These are phyloP conservation scores for Stenolophus ochropezus DNA, from an alignment of 2,888 invertebrate species.

Conservation along the genomic window DNA sequence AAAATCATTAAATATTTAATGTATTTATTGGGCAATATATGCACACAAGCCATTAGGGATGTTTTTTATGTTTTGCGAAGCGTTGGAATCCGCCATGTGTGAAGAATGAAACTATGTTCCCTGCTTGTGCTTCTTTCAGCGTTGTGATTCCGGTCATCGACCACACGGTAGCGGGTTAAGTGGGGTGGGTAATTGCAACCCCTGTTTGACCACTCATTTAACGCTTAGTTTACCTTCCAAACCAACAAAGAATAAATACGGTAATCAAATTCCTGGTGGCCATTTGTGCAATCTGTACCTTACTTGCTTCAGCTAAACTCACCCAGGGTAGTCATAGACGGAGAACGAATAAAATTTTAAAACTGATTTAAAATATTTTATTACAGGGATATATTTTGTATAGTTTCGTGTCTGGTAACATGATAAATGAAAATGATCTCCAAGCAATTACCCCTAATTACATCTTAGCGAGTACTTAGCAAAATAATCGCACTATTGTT, in stretches of 20 bases:
- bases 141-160: conserved; percentile 22
- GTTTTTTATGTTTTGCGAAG: not conserved
- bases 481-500: not conserved
- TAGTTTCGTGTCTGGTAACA: not conserved
- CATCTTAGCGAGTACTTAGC: not conserved
- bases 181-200: conserved; percentile 24
- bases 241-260: conserved; percentile 49
- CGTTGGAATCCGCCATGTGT: not conserved
- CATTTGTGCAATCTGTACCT: conserved; percentile 50
- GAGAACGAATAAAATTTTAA: too few relatives aligned
- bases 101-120: not conserved
- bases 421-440: not conserved
- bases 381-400: not conserved
- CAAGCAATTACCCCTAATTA: not conserved
- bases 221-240: conserved; percentile 54
- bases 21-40: too few relatives aligned
- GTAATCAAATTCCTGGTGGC: conserved; percentile 49
- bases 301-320: conserved; percentile 21
- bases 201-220: conserved; percentile 53
- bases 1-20: too few relatives aligned
- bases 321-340: not conserved
- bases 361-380: too few relatives aligned
- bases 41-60: too few relatives aligned
- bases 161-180: conserved; percentile 3
- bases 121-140: not conserved